Base-by-base conservation (phyloP, 2,888 invertebrate species). In the Oligia strigilis region DNA sequence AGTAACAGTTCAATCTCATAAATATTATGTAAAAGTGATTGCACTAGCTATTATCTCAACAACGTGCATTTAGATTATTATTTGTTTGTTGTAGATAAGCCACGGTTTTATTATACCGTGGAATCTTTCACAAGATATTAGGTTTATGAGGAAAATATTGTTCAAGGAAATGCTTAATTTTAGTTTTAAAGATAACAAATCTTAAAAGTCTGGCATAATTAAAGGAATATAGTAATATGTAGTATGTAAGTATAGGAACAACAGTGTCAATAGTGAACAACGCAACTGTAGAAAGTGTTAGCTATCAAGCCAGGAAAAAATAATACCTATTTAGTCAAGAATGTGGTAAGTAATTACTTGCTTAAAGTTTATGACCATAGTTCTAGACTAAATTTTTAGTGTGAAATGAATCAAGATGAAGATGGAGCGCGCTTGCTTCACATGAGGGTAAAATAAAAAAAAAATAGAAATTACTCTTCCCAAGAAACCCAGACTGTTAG, bases 41-140 rank as follows among this genome's bases (percentile, higher is more conserved):
- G 65, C 74, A 66, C 66, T 55, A 70, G n/a, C 29, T 66, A 52
- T 62, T 77, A 77, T 75, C 69, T 85, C 60, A 84, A 83, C 72
- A 73, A 75, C 9, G 0, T 70, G 65, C 43, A 66, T 66, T 66
- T 65, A 79, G 49, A 75, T 73, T 40, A 78, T 71, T 46, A 71
- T 64, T 52, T 65, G 64, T 77, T 86, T 58, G 40, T 55, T 72
- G 52, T 49, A 82, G 78, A 86, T 78, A 84, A 82, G 46, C 52
- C 74, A 78, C 2, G 13, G 14, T 72, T 65, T 65, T 75, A 55
- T 70, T 77, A 52, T 13, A 11, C 29, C 14, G 11, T 67, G 71
- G 64, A 64, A 69, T 49, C 46, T 62, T 72, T 72, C 46, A 43
- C 67, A 77, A 71, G 11, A 4, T 46, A 43, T 8, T 43, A 40